Evolutionary conservation across 2,797 vertebrate species (phyloP), one percentile per base, ranked within the genome.

Genomic region (Karalla daura): DNA sequence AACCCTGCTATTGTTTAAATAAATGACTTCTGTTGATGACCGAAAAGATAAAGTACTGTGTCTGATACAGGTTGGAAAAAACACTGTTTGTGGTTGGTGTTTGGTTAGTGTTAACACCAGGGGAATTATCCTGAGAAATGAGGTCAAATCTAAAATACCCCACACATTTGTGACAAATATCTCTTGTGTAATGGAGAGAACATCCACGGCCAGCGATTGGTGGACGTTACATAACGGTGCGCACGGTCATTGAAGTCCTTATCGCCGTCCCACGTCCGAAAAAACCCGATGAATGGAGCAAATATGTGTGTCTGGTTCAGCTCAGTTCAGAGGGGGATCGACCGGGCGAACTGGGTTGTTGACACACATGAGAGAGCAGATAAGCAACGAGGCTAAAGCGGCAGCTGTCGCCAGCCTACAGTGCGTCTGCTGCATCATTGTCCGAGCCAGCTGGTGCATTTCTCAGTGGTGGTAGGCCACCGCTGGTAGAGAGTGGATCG

Each of bases 371-470:
- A 32, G 17, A 25, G 28, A 37, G n/a, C 2, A 70, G 71, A 84
- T 83, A 44, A 75, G 54, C 23, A 37, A 40, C 35, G 52, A 71
- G 79, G 79, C 70, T 53, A 72, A 51, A 51, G 49, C 44, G 45
- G 54, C 66, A 79, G 70, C 52, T 79, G 68, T 35, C 20, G 2
- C 32, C 39, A 12, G 54, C 15, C 50, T 47, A 13, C 37, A 6
- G n/a, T 36, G 43, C 75, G 85, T 63, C 70, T 82, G 77, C 53
- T 64, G 21, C 33, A 20, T 25, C 24, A 8, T 32, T n/a, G 43
- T 49, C 52, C 69, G 68, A 59, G 67, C 59, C 66, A 36, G 32
- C 7, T 0, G 5, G 25, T 11, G 24, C 56, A 47, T 30, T 28
- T 43, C 59, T 65, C 39, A 33, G 17, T 51, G 44, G 37, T 5